Percentiles rank a stretch among this genome's conserved stretches.
phyloP scores from a whole-genome alignment of 2,888 invertebrate genomes.

The Drosophila mimica region DNA sequence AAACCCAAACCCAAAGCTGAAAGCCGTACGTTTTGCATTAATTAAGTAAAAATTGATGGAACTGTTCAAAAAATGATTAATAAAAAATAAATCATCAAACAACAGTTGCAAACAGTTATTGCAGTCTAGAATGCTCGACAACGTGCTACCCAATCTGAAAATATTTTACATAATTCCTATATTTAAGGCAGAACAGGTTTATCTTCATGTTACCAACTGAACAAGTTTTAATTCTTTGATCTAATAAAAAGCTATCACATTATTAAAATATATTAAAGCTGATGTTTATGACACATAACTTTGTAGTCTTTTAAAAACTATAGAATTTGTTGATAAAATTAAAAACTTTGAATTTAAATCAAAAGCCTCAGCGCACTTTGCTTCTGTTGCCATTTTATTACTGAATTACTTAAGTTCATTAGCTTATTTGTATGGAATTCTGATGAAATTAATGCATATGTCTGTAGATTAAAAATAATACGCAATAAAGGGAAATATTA shows the following conservation, averaged over 20 bases:
- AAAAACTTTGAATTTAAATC: background rate
- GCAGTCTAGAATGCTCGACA: constrained; percentile 30
- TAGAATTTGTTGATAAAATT: background rate
- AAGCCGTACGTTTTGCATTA: constrained; percentile 62
- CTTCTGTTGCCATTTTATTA: background rate
- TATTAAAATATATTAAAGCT: constrained; percentile 7
- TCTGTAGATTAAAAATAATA: background rate
- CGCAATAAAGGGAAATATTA: background rate
- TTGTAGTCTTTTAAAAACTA: background rate
- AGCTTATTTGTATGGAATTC: background rate
- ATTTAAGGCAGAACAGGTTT: constrained; percentile 26
- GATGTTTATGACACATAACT: background rate
- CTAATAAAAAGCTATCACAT: background rate
- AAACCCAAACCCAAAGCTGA: constrained; percentile 53
- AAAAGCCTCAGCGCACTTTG: background rate
- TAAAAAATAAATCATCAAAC: constrained; percentile 57
- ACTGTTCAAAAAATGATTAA: constrained; percentile 55
- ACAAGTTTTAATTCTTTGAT: constrained; percentile 3
- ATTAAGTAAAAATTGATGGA: constrained; percentile 68
- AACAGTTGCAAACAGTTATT: constrained; percentile 2
- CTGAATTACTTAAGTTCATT: background rate
- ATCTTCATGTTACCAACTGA: constrained; percentile 7
- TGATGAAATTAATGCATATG: background rate
- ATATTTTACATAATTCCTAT: background rate
- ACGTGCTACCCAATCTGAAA: constrained; percentile 46